A percentile compares a stretch with the other conserved stretches of the same genome.
phyloP scores from a whole-genome alignment of 1,140 invertebrate species.

The Aphidius ervi region DNA sequence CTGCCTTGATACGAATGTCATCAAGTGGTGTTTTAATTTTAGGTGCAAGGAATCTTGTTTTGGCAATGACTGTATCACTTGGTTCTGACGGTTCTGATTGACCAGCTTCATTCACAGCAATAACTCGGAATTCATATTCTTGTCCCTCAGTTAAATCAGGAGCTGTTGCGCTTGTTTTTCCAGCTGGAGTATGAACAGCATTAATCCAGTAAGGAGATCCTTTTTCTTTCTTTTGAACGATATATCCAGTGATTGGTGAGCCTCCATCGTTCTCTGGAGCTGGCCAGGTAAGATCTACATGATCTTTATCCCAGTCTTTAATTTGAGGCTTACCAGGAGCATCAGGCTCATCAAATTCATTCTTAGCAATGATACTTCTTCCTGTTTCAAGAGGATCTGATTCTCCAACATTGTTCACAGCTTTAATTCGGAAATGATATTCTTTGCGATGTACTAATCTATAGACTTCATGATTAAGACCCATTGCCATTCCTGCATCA shows the following conservation, averaged over 20 bases:
- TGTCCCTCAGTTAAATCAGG: slow-evolving; percentile 88
- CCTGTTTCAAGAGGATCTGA: slow-evolving; percentile 85
- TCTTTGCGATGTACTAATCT: slow-evolving; percentile 89
- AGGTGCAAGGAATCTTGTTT: slow-evolving; percentile 82
- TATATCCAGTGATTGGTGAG: slow-evolving; percentile 88
- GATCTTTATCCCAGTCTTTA: slow-evolving; percentile 89
- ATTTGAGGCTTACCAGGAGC: slow-evolving; percentile 82
- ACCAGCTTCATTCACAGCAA: slow-evolving; percentile 93
- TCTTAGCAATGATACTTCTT: slow-evolving; percentile 87
- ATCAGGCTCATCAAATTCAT: slow-evolving; percentile 89
- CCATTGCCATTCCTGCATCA: slow-evolving; percentile 83
- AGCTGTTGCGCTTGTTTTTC: slow-evolving; percentile 74
- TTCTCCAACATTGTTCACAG: slow-evolving; percentile 92
- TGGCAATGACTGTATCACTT: slow-evolving; percentile 81
- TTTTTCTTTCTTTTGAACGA: slow-evolving; percentile 94
- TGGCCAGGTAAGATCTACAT: slow-evolving; percentile 87
- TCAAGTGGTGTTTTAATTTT: slow-evolving; percentile 87
- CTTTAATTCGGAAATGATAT: slow-evolving; percentile 87
- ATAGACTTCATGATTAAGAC: slow-evolving; percentile 77
- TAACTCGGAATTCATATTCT: slow-evolving; percentile 94
- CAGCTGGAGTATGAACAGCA: slow-evolving; percentile 77
- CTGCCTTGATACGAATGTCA: slow-evolving; percentile 85
- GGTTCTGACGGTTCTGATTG: slow-evolving; percentile 92
- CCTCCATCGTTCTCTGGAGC: slow-evolving; percentile 84
- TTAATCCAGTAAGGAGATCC: slow-evolving; percentile 87